Evolutionary conservation across 2,797 vertebrate species (phyloP), one percentile per base, ranked within the genome.

Genomic region (Sphenodon punctatus): DNA sequence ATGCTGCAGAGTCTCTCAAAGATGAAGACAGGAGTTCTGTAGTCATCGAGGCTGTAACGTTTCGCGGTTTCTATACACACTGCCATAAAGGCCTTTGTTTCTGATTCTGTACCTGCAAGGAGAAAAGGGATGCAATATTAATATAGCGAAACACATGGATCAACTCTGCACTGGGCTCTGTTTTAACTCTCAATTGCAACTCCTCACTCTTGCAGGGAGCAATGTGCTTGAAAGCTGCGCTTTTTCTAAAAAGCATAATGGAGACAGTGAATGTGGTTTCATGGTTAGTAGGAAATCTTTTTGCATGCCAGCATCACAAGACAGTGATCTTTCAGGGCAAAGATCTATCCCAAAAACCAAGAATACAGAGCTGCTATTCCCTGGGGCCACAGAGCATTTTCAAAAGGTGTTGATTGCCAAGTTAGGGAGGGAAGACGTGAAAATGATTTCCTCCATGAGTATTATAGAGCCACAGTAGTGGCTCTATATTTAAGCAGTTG

Each of bases 31-130:
- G 99, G 99, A 2, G 99, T 99, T 77, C 99, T 95, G 94, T 99
- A 99, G 94, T 99, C 99, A 17, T 99, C 98, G 25, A 99, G 96
- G 87, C 96, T 97, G 96, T 99, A 99, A 10, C 98, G 97, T 87
- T 99, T 99, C n/a, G 99, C 98, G 3, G 99, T 99, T 94, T 99
- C 99, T 2, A 99, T 99, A 94, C 99, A 99, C 74, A 99, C 99
- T 0, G 99, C 99, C 99, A 99, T 99, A 93, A 99, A 99, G 1
- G 98, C 99, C 93, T 99, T 99, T 36, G 99, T 99, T 96, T 99
- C 99, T 0, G 98, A 99, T 85, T 99, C 99, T 0, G 99, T 99
- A 88, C 99, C 99, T 99, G 84, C 43, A 82, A 78, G 43, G 43
- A 9, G 30, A 67, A 4, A 56, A 25, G 6, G 12, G 3, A 43